Evolutionary conservation across 2,888 invertebrate genomes (phyloP), one percentile per base, ranked within the genome.

Genomic region (Eupithecia exiguata): DNA sequence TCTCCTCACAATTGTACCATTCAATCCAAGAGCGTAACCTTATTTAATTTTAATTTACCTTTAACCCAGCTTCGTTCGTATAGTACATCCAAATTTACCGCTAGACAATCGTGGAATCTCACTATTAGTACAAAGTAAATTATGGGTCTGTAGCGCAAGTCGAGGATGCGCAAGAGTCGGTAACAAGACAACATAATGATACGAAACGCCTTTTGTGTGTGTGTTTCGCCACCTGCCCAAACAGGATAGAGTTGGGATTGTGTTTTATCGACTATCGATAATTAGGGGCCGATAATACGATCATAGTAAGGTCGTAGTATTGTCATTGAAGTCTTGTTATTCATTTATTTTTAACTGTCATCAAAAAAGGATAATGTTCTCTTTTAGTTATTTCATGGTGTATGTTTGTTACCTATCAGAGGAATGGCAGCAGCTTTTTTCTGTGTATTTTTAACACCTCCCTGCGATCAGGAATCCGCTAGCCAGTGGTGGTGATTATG

Each of bases 151-250:
- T 87, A 91, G 89, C 88, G 89, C 89, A 88, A 86, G 84, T 84
- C 84, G 83, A 58, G 84, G 91, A 92, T 90, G 92, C 91, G 89
- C 92, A 85, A 86, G 90, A 89, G 92, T 85, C 87, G 88, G 90
- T 93, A 94, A 94, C 94, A 92, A 94, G 94, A 94, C 94, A 94
- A 90, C 89, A 92, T 94, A 94, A 94, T 94, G 92, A 94, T 92
- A 92, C 88, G 87, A 88, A 85, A 87, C 87, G 88, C 86, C 91
- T 90, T 91, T 93, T 93, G 92, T 92, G 91, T 89, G 92, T 88
- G 85, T 87, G 91, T 92, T 94, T 94, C 92, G 92, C 94, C 94
- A 94, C 94, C 94, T 94, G 94, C 94, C 93, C 92, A 93, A 93
- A 93, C 92, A 90, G 76, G 80, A 72, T 78, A 88, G 89, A 90